Evolutionary conservation across 2,113 vertebrate species (phyloP).

Genomic region (human (Homo sapiens)): DNA sequence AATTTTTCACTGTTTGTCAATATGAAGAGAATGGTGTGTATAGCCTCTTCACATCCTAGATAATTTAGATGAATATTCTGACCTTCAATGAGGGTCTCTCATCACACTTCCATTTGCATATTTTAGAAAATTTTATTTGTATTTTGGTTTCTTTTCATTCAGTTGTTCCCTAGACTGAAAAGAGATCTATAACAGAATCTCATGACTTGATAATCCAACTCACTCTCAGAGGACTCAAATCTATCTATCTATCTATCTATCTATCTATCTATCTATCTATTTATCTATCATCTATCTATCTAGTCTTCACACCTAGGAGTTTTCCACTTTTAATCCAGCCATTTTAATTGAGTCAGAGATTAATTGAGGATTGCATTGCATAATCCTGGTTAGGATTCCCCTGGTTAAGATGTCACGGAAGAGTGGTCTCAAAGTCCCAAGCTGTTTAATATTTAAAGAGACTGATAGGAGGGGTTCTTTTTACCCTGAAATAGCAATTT

Average conservation of each 20-base stretch:
- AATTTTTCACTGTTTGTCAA: background rate
- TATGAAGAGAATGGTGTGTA: background rate
- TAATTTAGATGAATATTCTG: constrained; percentile 31
- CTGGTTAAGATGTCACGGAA: background rate
- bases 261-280: too few species aligned
- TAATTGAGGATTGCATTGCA: background rate
- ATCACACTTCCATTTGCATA: background rate
- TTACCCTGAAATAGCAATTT: background rate
- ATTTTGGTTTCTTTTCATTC: background rate
- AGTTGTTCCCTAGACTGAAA: background rate
- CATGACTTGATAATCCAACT: background rate
- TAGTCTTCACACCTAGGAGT: background rate
- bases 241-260: background rate
- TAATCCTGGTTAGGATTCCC: background rate
- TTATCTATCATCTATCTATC: background rate
- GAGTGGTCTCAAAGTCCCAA: background rate
- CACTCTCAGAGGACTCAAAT: background rate
- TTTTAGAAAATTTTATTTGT: background rate
- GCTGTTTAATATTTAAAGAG: background rate
- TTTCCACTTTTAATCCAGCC: background rate
- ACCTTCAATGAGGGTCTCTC: background rate
- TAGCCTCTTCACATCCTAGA: background rate
- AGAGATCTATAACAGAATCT: background rate
- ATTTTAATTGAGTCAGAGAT: background rate
- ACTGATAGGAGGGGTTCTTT: too few species aligned